Evolutionary conservation across 2,113 vertebrate species (phyloP), one percentile per base, ranked within the genome.

Genomic region (Nothobranchius kuhntae): DNA sequence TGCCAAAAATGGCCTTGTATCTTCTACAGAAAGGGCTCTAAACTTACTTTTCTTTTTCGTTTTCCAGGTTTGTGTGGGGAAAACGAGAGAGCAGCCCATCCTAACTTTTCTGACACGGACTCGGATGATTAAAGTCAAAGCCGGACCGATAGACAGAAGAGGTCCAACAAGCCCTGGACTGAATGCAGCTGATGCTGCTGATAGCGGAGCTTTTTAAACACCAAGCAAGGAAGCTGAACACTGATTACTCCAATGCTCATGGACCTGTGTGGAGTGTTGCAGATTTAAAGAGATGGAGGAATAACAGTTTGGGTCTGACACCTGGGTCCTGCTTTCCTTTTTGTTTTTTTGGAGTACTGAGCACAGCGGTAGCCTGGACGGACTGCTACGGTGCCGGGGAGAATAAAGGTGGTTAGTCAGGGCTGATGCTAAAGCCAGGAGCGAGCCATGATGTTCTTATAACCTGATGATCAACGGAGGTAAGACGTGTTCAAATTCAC

Each of bases 391-490:
- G 17, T 13, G 9, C 46, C 4, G 30, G 70, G 59, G 65, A 21
- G 47, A 61, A 57, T 53, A 50, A 46, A 71, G 74, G 63, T 53
- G 15, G 69, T 72, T 74, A 67, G 44, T 60, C 71, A 64, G 80
- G 83, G 66, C 86, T 60, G 77, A 89, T 85, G 88, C 84, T 69
- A 87, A 87, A 71, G 66, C 77, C 64, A 21, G 59, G 77, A 83
- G 78, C 68, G 73, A 66, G 77, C 75, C 83, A 87, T 84, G 76
- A 86, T 88, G 87, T 86, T 68, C 87, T 85, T 81, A 81, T 90
- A 91, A 89, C 90, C 90, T 82, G 78, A 91, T 91, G 90, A 89
- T 57, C 81, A 85, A 71, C 80, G 86, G 83, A 90, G 88, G 90
- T 91, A 86, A 45, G 84, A 4, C 1, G 6, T 26, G 3, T 55